Conservation (phyloP, 1,140 invertebrate genomes). For the Calliphora vicina region DNA sequence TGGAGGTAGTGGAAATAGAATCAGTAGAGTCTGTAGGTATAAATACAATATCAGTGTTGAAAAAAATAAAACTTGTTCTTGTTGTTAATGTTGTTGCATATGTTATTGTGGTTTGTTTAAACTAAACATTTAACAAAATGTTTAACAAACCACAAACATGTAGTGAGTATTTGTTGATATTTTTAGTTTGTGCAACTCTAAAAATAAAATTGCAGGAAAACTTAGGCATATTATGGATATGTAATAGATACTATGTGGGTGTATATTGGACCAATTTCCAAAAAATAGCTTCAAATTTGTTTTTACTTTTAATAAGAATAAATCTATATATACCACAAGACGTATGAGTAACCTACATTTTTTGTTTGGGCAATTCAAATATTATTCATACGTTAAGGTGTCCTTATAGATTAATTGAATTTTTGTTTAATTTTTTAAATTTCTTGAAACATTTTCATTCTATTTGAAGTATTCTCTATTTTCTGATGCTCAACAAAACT, state of each 20-base stretch:
- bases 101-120: neutral
- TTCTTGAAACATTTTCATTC: neutral
- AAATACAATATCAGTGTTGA: neutral
- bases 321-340: neutral
- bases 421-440: neutral
- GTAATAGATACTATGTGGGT: too few species aligned
- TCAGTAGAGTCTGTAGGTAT: neutral
- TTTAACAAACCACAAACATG: neutral
- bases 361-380: neutral
- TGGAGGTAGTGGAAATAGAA: too few species aligned
- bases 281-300: too few species aligned
- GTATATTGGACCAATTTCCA: too few species aligned
- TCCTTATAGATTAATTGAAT: neutral
- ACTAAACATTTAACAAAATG: neutral
- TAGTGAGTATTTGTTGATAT: neutral
- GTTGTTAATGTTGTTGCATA: neutral
- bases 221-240: neutral
- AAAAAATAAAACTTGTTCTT: neutral
- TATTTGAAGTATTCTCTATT: too few species aligned
- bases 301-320: too few species aligned
- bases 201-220: neutral
- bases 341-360: neutral
- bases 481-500: neutral
- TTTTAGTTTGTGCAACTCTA: neutral
- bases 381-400: neutral